Base-by-base conservation (phyloP, 2,888 invertebrate genomes). In the Psylliodes chrysocephalus region DNA sequence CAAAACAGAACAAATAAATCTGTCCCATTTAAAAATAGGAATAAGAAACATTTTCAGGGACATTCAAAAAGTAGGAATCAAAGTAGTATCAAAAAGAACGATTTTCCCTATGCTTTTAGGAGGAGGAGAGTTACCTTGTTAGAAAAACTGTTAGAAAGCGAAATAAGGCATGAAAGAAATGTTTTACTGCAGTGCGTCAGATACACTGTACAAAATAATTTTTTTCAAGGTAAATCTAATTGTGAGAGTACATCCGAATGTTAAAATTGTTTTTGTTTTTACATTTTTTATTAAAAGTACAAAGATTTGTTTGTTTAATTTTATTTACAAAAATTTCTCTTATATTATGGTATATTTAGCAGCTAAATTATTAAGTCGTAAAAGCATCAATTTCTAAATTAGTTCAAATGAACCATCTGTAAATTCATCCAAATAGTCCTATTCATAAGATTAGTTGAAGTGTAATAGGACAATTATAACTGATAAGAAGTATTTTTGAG, bases 131-230 rank as follows among this genome's bases (percentile, higher is more conserved):
- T 86, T 30, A 89, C 90, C 10, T 83, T 92, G 69, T 82, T 93
- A 53, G 88, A 90, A 73, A 90, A 89, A 77, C 81, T 96, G 19
- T 83, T 96, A 59, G 88, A 87, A 51, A 86, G 86, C 61, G 93
- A 95, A 79, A 93, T 96, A 71, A 85, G 89, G 67, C 91, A 92
- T 73, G 96, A 96, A 82, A 85, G 96, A 55, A 96, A 96, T 82
- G 85, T 92, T 47, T 85, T 96, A 52, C 85, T 95, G 25, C 96
- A 96, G 79, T 96, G 95, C 83, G 88, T 96, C 30, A 89, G 92
- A 71, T 88, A 89, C 83, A 89, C 95, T 52, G 89, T 91, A 25
- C 86, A 89, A 68, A 90, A 91, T 73, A 89, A 93, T 73, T 95
- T 90, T 81, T 93, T 94, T 56, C 69, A 10, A 6, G 33, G 10